Conservation (phyloP, 2,113 vertebrate genomes). For the Lonchura striata region DNA sequence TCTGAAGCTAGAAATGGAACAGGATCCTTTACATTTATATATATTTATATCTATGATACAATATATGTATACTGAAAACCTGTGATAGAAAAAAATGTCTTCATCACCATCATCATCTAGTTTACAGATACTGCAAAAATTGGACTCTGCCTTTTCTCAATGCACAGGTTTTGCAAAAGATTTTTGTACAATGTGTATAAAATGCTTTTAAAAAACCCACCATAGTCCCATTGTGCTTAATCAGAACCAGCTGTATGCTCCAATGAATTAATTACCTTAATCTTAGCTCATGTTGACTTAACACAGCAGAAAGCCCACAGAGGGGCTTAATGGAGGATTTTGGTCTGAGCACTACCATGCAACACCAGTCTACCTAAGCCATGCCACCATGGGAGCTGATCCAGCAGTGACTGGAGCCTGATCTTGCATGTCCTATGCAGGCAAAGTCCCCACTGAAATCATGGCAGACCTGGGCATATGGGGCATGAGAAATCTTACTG, state of each 20-base stretch:
- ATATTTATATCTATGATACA: constrained; percentile 61
- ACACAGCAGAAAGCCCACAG: constrained; percentile 66
- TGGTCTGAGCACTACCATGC: constrained; percentile 10
- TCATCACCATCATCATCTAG: constrained; percentile 38
- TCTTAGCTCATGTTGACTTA: constrained; percentile 23
- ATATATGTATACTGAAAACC: constrained; percentile 69
- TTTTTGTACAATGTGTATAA: constrained; percentile 81
- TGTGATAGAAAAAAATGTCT: constrained; percentile 69
- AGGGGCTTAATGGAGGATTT: constrained; percentile 7
- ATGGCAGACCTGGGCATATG: neutral
- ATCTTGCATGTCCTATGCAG: neutral
- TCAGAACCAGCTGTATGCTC: constrained; percentile 72
- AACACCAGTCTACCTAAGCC: constrained; percentile 21
- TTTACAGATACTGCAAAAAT: constrained; percentile 71
- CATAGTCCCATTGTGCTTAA: constrained; percentile 76
- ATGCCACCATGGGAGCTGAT: neutral
- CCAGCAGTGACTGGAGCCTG: neutral
- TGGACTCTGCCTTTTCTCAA: constrained; percentile 69
- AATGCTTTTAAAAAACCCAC: constrained; percentile 70
- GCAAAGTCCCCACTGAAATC: neutral
- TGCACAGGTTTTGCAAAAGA: constrained; percentile 76
- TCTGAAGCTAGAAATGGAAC: constrained; percentile 59
- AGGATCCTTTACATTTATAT: constrained; percentile 59
- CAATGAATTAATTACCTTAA: constrained; percentile 57
- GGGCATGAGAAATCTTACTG: neutral